Percentiles rank a stretch among this genome's conserved stretches.
These are phyloP conservation scores for Drosophila meridiana DNA, from an alignment of 2,888 invertebrate species.

Conservation along the genomic window DNA sequence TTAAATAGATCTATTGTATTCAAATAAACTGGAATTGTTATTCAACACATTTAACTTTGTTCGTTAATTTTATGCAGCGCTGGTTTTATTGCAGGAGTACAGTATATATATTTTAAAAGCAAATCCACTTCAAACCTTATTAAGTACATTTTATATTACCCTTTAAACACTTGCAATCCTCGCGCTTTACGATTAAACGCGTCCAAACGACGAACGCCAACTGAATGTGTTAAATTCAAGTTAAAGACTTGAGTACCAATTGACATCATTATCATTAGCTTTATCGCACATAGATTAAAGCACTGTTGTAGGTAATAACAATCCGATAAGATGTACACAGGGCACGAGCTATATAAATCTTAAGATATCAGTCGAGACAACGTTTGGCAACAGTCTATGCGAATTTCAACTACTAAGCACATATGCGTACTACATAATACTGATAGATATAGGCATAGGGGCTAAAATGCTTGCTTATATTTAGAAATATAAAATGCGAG, in stretches of 20 bases:
- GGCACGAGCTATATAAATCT: constrained; percentile 65
- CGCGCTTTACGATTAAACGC: constrained; percentile 28
- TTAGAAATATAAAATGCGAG: constrained; percentile 18
- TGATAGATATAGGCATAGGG: neutral
- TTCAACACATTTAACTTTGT: constrained; percentile 11
- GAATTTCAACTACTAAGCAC: constrained; percentile 3
- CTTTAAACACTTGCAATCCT: constrained; percentile 28
- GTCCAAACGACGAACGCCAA: constrained; percentile 46
- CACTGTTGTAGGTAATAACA: constrained; percentile 40
- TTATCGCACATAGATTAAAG: constrained; percentile 60
- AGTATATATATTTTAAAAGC: neutral
- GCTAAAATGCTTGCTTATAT: constrained; percentile 10
- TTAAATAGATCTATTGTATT: neutral
- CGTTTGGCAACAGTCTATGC: constrained; percentile 34
- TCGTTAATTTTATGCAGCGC: constrained; percentile 4
- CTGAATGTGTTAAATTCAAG: constrained; percentile 48
- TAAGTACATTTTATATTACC: constrained; percentile 45
- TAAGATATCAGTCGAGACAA: constrained; percentile 60
- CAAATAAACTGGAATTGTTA: constrained; percentile 14
- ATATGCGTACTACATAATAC: neutral
- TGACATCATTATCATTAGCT: constrained; percentile 65
- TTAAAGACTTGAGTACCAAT: constrained; percentile 42
- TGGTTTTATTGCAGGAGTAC: neutral
- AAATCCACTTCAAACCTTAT: neutral
- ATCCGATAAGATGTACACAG: constrained; percentile 58